These are phyloP conservation scores for Acronicta alni DNA, from an alignment of 2,888 invertebrate species.

Conservation along the genomic window DNA sequence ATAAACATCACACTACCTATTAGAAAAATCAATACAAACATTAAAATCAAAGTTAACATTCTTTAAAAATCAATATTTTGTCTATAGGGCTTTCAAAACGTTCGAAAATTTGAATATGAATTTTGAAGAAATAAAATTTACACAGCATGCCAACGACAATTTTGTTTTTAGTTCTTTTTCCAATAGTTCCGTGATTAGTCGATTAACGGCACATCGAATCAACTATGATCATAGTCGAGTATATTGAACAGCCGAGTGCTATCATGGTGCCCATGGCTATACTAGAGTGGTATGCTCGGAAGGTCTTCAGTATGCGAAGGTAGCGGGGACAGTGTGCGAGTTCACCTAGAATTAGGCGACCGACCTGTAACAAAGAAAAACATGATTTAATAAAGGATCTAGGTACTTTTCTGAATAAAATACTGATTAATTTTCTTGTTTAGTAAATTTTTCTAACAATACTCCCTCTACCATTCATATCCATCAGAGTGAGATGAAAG, in stretches of 20 bases:
- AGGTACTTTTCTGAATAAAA: too few species aligned
- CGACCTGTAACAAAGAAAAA: slow-evolving; percentile 85
- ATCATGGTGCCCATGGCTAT: slow-evolving; percentile 95
- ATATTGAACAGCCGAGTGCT: slow-evolving; percentile 82
- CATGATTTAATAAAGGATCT: slow-evolving; percentile 10
- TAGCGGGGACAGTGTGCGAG: slow-evolving; percentile 94
- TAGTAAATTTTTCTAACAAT: too few species aligned
- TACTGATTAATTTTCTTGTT: too few species aligned
- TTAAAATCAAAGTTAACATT: neutral
- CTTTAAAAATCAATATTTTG: slow-evolving; percentile 11
- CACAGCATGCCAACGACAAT: slow-evolving; percentile 53
- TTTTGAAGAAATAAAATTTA: slow-evolving; percentile 33
- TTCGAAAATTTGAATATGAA: neutral
- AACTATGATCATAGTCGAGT: slow-evolving; percentile 84
- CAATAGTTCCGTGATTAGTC: slow-evolving; percentile 27
- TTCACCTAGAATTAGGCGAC: slow-evolving; percentile 92
- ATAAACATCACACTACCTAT: neutral
- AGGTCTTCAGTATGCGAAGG: slow-evolving; percentile 92
- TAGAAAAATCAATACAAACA: too few species aligned
- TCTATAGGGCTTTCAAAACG: neutral
- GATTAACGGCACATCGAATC: slow-evolving; percentile 81
- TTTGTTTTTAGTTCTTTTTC: slow-evolving; percentile 17
- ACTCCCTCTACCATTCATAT: too few species aligned
- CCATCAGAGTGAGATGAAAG: too few species aligned
- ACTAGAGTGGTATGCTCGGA: slow-evolving; percentile 93